Base-by-base conservation (phyloP, 1,140 invertebrate genomes). In the Drosophila arawakana region DNA sequence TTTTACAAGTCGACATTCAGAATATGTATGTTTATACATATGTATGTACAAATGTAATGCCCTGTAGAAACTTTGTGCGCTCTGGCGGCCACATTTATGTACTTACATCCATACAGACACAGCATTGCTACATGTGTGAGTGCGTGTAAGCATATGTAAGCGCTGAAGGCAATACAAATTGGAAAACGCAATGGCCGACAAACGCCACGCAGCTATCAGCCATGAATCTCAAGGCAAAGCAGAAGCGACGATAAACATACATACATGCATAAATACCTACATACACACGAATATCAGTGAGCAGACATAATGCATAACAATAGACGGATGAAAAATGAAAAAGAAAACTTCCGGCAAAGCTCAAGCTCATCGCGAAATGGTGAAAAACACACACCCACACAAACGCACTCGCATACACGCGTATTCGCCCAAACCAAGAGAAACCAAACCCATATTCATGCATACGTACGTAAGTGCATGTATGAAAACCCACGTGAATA, bases 321-420 rank as follows among this genome's bases (percentile, higher is more conserved):
- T 80, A 82, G 66, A 69, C 84, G 84, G 77, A 83, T 83, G 67
- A 78, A 88, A 88, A 74, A 62, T 74, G 25, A 74, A 74, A 30
- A 88, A 89, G 80, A 88, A 88, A 88, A 88, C 80, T 88, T 89
- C 83, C 83, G 83, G 84, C 80, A 80, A 69, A 89, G 80, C 68
- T 71, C 67, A 85, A 86, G 76, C 84, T 76, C 66, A 61, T 62
- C 74, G 71, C 78, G 39, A 66, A 86, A 76, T 84, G 73, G 65
- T 71, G 73, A 54, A 76, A 75, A 81, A 60, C 73, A 60, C 41
- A 77, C 46, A 69, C 62, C 52, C 50, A 43, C 11, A 13, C 37
- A 30, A 35, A 47, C 15, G 43, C 15, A 46, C 15, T 59, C n/a
- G n/a, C 34, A 41, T 46, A 43, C 7, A 15, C 11, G 43, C 6